Percentiles rank a stretch among this genome's conserved stretches.
These are phyloP conservation scores for Sparus aurata DNA, from an alignment of 2,797 vertebrate genomes.

Conservation along the genomic window DNA sequence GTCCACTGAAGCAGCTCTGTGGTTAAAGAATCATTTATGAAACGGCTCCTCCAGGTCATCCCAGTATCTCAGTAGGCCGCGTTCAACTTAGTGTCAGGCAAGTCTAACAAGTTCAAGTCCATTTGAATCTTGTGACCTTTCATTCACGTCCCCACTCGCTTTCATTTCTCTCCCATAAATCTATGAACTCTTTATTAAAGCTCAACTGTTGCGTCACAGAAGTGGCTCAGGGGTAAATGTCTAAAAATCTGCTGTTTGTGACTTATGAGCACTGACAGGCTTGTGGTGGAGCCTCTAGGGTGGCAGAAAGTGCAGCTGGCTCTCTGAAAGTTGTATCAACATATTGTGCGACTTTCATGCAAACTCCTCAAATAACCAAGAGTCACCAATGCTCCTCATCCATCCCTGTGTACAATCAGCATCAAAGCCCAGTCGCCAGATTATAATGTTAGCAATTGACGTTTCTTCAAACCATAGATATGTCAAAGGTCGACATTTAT, in stretches of 20 bases:
- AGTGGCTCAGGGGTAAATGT: slow-evolving; percentile 4
- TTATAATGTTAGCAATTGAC: no score
- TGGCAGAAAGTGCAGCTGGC: slow-evolving; percentile 35
- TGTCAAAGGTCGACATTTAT: no score
- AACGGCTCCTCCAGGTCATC: slow-evolving; percentile 2
- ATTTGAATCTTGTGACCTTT: slow-evolving; percentile 4
- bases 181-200: slow-evolving; percentile 1
- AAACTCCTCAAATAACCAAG: slow-evolving; percentile 5
- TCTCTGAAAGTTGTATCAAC: not conserved
- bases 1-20: not conserved
- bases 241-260: slow-evolving; percentile 24
- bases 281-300: slow-evolving; percentile 27
- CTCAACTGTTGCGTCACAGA: not conserved
- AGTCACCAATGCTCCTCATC: not conserved
- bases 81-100: not conserved
- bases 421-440: not conserved
- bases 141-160: not conserved
- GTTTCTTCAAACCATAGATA: no score
- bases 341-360: not conserved
- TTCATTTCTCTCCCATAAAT: not conserved
- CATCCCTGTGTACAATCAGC: not conserved
- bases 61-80: not conserved
- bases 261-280: slow-evolving; percentile 14
- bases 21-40: not conserved
- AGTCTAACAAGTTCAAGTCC: slow-evolving; percentile 5